A percentile compares a stretch with the other conserved stretches of the same genome.
Conservation (phyloP, 35 echinoderm and acorn worm genomes). For the Stichopus chloronotus region DNA sequence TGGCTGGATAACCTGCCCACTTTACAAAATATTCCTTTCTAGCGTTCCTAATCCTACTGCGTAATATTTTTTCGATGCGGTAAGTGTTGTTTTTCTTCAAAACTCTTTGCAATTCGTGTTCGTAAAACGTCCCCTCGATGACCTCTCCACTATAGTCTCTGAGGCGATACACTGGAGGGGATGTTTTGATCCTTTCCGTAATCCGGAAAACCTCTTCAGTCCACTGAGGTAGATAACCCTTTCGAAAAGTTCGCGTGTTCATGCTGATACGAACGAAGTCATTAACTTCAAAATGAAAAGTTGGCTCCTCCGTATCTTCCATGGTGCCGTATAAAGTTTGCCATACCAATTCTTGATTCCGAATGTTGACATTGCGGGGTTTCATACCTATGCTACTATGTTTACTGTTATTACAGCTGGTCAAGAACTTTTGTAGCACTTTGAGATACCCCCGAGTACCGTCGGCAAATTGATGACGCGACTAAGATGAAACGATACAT, state of each 20-base stretch:
- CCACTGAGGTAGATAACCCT: constrained; percentile 80
- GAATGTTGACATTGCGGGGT: constrained; percentile 39
- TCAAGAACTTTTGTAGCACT: constrained; percentile 40
- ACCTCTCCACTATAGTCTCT: constrained; percentile 70
- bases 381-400: constrained; percentile 73
- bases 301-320: no score
- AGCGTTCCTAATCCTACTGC: constrained; percentile 31
- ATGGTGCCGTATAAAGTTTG: constrained; percentile 53
- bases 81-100: constrained; percentile 48
- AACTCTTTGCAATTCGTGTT: constrained; percentile 76
- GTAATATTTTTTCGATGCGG: constrained; percentile 75
- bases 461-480: constrained; percentile 19
- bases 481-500: no score
- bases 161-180: constrained; percentile 70
- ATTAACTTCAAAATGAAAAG: constrained; percentile 59
- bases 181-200: not conserved
- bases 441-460: constrained; percentile 58
- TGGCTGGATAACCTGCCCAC: constrained; percentile 74
- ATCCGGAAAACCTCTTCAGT: constrained; percentile 76
- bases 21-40: constrained; percentile 81
- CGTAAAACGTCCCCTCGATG: constrained; percentile 62
- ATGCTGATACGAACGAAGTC: constrained; percentile 67
- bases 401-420: constrained; percentile 57
- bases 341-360: constrained; percentile 71
- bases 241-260: constrained; percentile 59